Conservation (phyloP, 2,888 invertebrate genomes). For the Cerastis rubricosa region DNA sequence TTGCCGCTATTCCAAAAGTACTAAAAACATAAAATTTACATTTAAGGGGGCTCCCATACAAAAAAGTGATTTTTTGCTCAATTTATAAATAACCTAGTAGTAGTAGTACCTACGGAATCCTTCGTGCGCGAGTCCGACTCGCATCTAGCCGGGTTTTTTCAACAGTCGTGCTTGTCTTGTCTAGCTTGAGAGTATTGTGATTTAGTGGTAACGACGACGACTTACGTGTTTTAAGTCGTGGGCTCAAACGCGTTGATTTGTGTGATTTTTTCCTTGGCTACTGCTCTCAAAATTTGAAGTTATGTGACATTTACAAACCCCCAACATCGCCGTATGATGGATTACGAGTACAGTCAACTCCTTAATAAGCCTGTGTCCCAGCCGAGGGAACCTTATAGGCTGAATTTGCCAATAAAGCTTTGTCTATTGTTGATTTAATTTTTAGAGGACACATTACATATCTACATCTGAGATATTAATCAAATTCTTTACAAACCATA, state of each 20-base stretch:
- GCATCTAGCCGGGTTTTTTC: too few relatives aligned
- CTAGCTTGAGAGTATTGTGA: not conserved
- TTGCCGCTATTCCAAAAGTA: too few relatives aligned
- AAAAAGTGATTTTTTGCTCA: too few relatives aligned
- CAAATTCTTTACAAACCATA: constrained; percentile 46
- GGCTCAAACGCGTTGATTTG: not conserved
- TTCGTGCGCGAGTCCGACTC: too few relatives aligned
- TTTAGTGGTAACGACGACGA: not conserved
- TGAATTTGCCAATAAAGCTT: not conserved
- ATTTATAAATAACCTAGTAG: too few relatives aligned
- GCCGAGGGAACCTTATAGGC: not conserved
- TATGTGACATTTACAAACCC: not conserved
- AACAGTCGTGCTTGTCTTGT: not conserved
- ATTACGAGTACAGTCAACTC: not conserved
- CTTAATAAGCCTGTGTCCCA: not conserved
- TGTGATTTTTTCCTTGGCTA: not conserved
- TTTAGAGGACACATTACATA: constrained; percentile 1
- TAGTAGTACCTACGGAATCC: too few relatives aligned
- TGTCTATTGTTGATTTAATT: not conserved
- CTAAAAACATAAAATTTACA: too few relatives aligned
- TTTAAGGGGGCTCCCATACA: too few relatives aligned
- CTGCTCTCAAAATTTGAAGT: not conserved
- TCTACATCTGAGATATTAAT: not conserved
- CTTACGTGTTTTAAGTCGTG: not conserved
- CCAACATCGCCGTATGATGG: not conserved